These are phyloP conservation scores for Nerophis lumbriciformis DNA, from an alignment of 2,113 vertebrate species.

Conservation along the genomic window DNA sequence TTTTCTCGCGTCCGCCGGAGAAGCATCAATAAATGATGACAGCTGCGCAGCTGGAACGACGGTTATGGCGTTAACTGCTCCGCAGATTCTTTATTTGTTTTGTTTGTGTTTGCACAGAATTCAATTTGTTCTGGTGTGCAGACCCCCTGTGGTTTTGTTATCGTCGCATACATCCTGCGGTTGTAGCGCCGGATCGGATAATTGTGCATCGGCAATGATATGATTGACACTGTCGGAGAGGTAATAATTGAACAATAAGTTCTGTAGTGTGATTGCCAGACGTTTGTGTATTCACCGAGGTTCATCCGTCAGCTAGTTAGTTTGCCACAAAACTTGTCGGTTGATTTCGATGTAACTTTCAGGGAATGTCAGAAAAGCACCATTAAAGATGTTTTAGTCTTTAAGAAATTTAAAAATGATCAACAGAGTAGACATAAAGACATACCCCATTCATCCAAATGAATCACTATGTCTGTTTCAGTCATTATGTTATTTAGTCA, in stretches of 20 bases:
- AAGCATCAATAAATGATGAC: slow-evolving; percentile 2
- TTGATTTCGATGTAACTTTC: too few species aligned
- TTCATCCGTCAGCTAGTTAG: too few species aligned
- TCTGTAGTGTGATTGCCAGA: neutral
- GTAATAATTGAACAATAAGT: neutral
- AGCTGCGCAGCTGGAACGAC: slow-evolving; percentile 3
- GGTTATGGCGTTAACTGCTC: neutral
- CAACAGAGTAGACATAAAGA: too few species aligned
- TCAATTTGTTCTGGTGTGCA: neutral
- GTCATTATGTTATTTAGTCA: too few species aligned
- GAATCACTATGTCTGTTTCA: too few species aligned
- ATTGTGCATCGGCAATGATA: neutral
- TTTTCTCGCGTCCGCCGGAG: slow-evolving; percentile 1
- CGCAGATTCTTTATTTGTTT: slow-evolving; percentile 1
- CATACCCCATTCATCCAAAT: too few species aligned
- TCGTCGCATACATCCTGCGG: neutral
- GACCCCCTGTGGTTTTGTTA: neutral
- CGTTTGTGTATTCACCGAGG: too few species aligned
- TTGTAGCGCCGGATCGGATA: neutral
- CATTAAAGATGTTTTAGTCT: too few species aligned
- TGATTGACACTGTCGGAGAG: neutral
- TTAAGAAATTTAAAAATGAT: too few species aligned
- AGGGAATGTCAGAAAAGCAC: too few species aligned
- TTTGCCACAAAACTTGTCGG: too few species aligned
- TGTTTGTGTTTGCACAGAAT: neutral